phyloP scores from a whole-genome alignment of 1,140 invertebrate species.

The Hyles vespertilio region DNA sequence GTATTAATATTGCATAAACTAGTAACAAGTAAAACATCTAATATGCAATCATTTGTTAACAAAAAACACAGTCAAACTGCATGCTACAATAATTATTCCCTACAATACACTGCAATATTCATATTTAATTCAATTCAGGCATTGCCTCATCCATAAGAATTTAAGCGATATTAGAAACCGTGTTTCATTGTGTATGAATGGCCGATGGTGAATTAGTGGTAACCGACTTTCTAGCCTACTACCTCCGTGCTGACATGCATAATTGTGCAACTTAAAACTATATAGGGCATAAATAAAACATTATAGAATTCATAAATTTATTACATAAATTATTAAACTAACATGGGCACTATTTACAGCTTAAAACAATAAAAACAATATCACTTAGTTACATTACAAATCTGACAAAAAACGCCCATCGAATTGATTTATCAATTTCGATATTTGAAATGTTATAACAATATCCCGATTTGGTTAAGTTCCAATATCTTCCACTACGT shows the following conservation, averaged over 20 bases:
- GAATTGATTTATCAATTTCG: background rate
- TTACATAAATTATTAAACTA: slow-evolving; percentile 58
- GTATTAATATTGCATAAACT: too few relatives aligned
- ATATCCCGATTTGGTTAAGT: background rate
- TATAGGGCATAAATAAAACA: slow-evolving; percentile 60
- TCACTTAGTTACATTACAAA: slow-evolving; percentile 1
- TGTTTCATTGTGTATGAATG: background rate
- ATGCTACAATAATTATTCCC: too few relatives aligned
- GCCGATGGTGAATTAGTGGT: background rate
- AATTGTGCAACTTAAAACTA: slow-evolving; percentile 19
- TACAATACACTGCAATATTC: too few relatives aligned
- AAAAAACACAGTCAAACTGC: too few relatives aligned
- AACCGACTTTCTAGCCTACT: slow-evolving; percentile 2
- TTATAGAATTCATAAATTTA: slow-evolving; percentile 37
- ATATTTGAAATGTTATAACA: background rate
- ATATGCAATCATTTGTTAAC: too few relatives aligned
- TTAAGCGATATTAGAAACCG: background rate
- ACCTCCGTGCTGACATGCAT: slow-evolving; percentile 18
- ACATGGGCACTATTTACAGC: slow-evolving; percentile 54
- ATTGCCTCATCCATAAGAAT: background rate
- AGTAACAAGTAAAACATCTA: too few relatives aligned
- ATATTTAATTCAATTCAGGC: too few relatives aligned
- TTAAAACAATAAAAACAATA: slow-evolving; percentile 29
- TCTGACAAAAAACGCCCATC: slow-evolving; percentile 4
- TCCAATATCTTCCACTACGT: background rate